phyloP scores from a whole-genome alignment of 2,113 vertebrate genomes.

The Osmerus eperlanus region DNA sequence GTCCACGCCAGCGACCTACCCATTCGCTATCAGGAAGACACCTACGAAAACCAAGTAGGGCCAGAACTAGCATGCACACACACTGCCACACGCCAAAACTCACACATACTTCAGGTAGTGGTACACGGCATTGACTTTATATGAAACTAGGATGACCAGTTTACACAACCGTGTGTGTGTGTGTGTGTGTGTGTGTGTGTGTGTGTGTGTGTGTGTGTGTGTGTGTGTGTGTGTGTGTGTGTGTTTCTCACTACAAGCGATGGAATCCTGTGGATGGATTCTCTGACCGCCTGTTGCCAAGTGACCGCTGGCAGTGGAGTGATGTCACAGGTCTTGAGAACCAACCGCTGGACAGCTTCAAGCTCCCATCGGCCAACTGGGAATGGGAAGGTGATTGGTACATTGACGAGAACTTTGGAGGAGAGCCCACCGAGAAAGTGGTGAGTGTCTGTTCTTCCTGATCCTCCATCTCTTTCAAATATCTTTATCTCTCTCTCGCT shows the following conservation, averaged over 20 bases:
- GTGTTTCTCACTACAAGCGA: conserved; percentile 68
- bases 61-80: background rate
- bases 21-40: conserved; percentile 87
- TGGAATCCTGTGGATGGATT: conserved; percentile 97
- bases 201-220: no score
- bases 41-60: conserved; percentile 93
- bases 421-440: conserved; percentile 93
- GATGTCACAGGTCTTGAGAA: conserved; percentile 88
- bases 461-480: background rate
- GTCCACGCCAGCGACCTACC: conserved; percentile 85
- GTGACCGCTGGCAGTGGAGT: conserved; percentile 98
- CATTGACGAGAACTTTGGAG: conserved; percentile 92
- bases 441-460: conserved; percentile 68
- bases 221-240: background rate
- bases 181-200: no score
- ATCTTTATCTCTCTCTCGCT: background rate
- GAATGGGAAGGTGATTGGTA: conserved; percentile 98
- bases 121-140: background rate
- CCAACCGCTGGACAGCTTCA: conserved; percentile 80
- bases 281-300: conserved; percentile 89
- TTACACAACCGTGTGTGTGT: background rate
- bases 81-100: no score
- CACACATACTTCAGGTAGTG: no score
- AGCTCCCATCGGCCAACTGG: conserved; percentile 87
- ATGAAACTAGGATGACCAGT: background rate